These are phyloP conservation scores for Darevskia mixta DNA, from an alignment of 2,797 vertebrate genomes.

Conservation along the genomic window DNA sequence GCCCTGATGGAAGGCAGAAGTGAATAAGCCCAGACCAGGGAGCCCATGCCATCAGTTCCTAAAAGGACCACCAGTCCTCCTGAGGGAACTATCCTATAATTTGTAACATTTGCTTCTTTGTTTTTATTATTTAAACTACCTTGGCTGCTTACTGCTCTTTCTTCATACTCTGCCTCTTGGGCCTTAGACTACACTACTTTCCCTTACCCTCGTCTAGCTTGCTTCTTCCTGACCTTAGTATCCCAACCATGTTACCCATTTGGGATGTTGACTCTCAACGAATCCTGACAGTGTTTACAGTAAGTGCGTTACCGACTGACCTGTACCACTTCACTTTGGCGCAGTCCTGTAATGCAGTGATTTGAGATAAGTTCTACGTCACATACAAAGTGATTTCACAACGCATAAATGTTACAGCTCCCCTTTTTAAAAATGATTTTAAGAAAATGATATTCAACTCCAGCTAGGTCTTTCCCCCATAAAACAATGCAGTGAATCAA, in stretches of 20 bases:
- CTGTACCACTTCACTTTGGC: background rate
- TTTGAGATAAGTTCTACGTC: background rate
- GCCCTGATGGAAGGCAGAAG: background rate
- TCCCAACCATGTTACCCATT: background rate
- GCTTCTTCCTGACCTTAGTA: background rate
- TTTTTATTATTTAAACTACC: background rate
- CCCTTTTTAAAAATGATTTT: background rate
- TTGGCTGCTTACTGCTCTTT: no score
- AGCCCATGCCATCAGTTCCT: background rate
- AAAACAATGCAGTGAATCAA: background rate
- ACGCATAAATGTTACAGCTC: background rate
- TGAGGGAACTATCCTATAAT: background rate
- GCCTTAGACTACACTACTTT: background rate
- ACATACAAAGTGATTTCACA: background rate
- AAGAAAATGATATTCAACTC: constrained; percentile 7
- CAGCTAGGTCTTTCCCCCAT: background rate
- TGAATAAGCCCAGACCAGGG: background rate
- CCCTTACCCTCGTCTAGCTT: background rate
- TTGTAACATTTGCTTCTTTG: background rate
- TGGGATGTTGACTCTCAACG: background rate
- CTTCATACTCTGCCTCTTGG: background rate
- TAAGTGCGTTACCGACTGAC: background rate
- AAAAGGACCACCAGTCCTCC: background rate
- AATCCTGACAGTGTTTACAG: background rate
- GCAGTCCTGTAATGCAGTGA: constrained; percentile 11